These are phyloP conservation scores for Physocephala rufipes DNA, from an alignment of 2,888 invertebrate genomes.

Conservation along the genomic window DNA sequence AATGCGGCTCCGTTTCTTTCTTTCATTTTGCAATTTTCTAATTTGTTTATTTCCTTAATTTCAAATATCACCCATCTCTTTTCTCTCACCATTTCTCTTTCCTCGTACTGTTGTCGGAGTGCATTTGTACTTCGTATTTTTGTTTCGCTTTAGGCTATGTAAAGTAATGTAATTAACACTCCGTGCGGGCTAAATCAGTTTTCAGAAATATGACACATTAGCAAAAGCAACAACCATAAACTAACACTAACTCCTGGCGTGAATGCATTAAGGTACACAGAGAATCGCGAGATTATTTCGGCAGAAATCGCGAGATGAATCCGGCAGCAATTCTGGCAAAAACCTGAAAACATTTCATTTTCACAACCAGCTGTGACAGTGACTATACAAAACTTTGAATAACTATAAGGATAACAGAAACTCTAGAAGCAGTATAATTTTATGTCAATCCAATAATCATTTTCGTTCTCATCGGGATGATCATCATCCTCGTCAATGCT, in stretches of 20 bases:
- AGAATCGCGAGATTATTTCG: not conserved
- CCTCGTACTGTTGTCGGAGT: slow-evolving; percentile 21
- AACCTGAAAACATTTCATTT: no score
- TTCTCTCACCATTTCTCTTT: not conserved
- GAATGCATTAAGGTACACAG: not conserved
- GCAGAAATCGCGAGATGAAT: no score
- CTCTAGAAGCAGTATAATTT: no score
- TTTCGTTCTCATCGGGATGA: not conserved
- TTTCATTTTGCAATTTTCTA: not conserved
- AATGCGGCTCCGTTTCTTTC: not conserved
- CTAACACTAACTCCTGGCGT: slow-evolving; percentile 1
- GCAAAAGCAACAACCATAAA: slow-evolving; percentile 3
- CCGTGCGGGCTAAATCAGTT: slow-evolving; percentile 21
- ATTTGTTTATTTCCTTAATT: not conserved
- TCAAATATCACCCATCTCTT: not conserved
- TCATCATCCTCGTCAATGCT: not conserved
- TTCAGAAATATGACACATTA: slow-evolving; percentile 15
- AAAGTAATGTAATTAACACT: slow-evolving; percentile 27
- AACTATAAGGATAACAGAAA: no score
- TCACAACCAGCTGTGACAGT: no score
- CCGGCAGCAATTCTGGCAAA: no score
- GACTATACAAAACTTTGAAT: no score
- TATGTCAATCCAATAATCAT: no score
- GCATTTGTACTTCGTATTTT: slow-evolving; percentile 15
- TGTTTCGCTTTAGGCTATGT: slow-evolving; percentile 6